Base-by-base conservation (phyloP, 2,888 invertebrate species). In the Hydroisotoma schaefferi region DNA sequence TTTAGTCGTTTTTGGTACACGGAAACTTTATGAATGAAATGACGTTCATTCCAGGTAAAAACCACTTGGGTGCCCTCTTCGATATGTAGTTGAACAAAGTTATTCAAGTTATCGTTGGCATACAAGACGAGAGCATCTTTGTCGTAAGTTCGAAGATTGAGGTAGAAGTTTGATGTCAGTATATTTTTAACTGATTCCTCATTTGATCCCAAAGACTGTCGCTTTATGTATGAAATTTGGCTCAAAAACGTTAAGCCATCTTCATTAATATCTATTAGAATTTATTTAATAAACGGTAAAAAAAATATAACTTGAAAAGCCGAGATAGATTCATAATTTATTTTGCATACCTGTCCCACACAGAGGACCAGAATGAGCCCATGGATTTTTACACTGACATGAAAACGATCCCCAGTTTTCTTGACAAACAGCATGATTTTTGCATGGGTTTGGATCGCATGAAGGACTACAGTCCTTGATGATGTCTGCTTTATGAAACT, bases 391-490 rank as follows among this genome's bases (percentile, higher is more conserved):
- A 78, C 95, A 95, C 68, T 90, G 87, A 76, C 95, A 95, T 74
- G 89, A 87, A 73, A 93, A 94, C 28, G 74, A 71, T 1, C 77
- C 78, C 79, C 79, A 80, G 59, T 73, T 73, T 69, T 80, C 78
- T 63, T 77, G 76, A 23, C 80, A 95, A 67, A 84, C 85, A 0
- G 92, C 94, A 47, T 87, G 90, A 76, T 95, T 94, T 76, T 88
- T 86, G 76, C 94, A 95, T 8, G 94, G 94, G 75, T 92, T 92
- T 0, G 93, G 92, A 68, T 91, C 90, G 77, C 95, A 95, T 0
- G 92, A 92, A 0, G 94, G 93, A 75, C 90, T 90, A 76, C 95
- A 95, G 75, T 93, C 92, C 76, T 89, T 88, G 62, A 91, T 90
- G 65, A 94, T 93, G 77, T 92, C 93, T 51, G 89, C 90, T 55